Base-by-base conservation (phyloP, 1,140 invertebrate species). In the Brachionus rubens region DNA sequence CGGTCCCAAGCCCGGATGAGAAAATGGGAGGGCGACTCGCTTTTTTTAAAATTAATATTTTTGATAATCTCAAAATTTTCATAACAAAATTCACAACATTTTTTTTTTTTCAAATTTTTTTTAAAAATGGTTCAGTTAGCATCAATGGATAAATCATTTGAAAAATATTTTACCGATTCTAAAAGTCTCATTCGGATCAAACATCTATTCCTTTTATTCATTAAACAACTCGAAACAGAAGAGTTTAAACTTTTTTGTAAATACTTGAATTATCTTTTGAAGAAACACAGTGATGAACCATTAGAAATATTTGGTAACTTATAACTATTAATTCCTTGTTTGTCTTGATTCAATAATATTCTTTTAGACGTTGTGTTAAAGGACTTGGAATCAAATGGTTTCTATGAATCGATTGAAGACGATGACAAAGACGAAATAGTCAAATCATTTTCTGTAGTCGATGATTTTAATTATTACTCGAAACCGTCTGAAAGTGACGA, bases 401-500 rank as follows among this genome's bases (percentile, higher is more conserved):
- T 59, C 16, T 59, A 59, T 59, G 54, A 59, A 12, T 33, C 14
- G n/a, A 36, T 16, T 16, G 26, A 33, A 19, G 28, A 59, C n/a
- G 54, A 59, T 36, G 54, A 59, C 26, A 36, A 36, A 36, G 33
- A 36, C 3, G 33, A 36, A 36, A 3, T 36, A 36, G 9, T 36
- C 3, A 36, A 36, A 36, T 59, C 54, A 59, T 59, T 33, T 36
- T n/a, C n/a, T n/a, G 16, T 59, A 28, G 36, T 59, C 16, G 36
- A 59, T 40, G 54, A 59, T n/a, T 59, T 16, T 36, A 59, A 59
- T 36, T 59, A 33, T 36, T 59, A 59, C 28, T 59, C 54, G 7
- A 59, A 59, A 59, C 28, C 19, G 3, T 7, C 54, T 16, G 36
- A 19, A 16, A 59, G 54, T 19, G 54, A 59, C 36, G 54, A 59